Conservation (phyloP, 2,888 invertebrate species). For the Spodoptera picta region DNA sequence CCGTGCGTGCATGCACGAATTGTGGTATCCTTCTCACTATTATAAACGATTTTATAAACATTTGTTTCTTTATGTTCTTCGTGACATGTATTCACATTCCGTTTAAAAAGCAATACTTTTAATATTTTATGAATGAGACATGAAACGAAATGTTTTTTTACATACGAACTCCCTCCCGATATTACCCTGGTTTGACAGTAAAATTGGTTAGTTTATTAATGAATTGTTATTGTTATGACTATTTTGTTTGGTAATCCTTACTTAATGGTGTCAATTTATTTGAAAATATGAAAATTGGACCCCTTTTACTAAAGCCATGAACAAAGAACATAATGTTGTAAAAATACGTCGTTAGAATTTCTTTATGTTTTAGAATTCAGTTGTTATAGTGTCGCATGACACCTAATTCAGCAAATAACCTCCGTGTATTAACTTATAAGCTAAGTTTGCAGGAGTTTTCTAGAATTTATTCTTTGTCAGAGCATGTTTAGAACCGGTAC, state of each 20-base stretch:
- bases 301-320: too few relatives aligned
- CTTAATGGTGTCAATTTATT: too few relatives aligned
- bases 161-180: not conserved
- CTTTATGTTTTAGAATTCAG: too few relatives aligned
- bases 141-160: slow-evolving; percentile 9
- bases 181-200: too few relatives aligned
- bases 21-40: slow-evolving; percentile 42
- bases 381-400: slow-evolving; percentile 4
- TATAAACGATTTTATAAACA: slow-evolving; percentile 34
- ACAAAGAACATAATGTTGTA: too few relatives aligned
- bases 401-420: slow-evolving; percentile 26
- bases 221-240: too few relatives aligned
- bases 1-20: slow-evolving; percentile 55
- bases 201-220: too few relatives aligned
- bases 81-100: slow-evolving; percentile 15
- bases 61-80: slow-evolving; percentile 35
- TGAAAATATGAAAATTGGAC: too few relatives aligned
- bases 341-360: too few relatives aligned
- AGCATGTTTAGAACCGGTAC: slow-evolving; percentile 50
- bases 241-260: too few relatives aligned
- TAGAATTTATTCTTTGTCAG: slow-evolving; percentile 47
- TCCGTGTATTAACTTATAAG: slow-evolving; percentile 35
- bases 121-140: slow-evolving; percentile 13
- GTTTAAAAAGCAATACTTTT: slow-evolving; percentile 31
- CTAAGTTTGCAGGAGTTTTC: slow-evolving; percentile 42